phyloP scores from a whole-genome alignment of 2,888 invertebrate species.

The Polydrusus cervinus region DNA sequence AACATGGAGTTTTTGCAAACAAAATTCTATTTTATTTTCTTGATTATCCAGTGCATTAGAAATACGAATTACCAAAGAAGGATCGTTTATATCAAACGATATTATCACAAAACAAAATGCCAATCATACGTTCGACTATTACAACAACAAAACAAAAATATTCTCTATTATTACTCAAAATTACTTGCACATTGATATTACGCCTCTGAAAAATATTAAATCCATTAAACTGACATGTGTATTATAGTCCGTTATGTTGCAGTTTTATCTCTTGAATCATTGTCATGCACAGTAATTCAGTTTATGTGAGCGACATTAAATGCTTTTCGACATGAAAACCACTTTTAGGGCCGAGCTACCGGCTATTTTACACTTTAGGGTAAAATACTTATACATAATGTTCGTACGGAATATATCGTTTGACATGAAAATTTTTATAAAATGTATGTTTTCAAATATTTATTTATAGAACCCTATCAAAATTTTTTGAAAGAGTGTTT shows the following conservation, averaged over 20 bases:
- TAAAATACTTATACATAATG: not conserved
- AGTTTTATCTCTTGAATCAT: conserved; percentile 24
- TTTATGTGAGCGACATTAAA: conserved; percentile 18
- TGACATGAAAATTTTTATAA: not conserved
- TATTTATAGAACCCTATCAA: too few species aligned
- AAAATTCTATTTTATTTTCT: too few species aligned
- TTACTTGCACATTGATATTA: not conserved
- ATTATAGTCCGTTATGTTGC: conserved; percentile 9
- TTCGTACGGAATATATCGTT: not conserved
- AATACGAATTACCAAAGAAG: too few species aligned
- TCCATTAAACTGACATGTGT: conserved; percentile 10
- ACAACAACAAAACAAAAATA: too few species aligned
- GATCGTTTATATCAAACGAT: too few species aligned
- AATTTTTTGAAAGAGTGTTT: too few species aligned
- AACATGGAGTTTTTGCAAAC: too few species aligned
- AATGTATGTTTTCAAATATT: too few species aligned
- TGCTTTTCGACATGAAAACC: conserved; percentile 21
- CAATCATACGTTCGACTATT: too few species aligned
- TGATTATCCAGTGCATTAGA: too few species aligned
- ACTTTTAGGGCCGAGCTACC: not conserved
- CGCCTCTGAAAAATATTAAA: conserved; percentile 18
- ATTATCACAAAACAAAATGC: too few species aligned
- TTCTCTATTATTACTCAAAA: not conserved
- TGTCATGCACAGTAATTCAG: conserved; percentile 24
- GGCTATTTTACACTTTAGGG: not conserved